Conservation (phyloP, 2,888 invertebrate genomes). For the Coleophora flavipennella region DNA sequence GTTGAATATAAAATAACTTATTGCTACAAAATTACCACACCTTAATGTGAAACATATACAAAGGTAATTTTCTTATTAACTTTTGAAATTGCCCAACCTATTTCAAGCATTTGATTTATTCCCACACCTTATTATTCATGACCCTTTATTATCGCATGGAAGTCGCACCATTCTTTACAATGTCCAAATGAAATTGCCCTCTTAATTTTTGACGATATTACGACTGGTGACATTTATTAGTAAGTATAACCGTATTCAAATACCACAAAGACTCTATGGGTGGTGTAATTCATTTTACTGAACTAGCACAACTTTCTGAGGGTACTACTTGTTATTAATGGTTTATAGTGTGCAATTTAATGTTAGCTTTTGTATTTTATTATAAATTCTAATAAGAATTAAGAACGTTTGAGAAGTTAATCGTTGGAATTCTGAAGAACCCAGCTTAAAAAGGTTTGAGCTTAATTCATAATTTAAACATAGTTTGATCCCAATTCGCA, state of each 20-base stretch:
- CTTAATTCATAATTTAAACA: no score
- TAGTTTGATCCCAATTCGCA: no score
- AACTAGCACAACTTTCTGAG: slow-evolving; percentile 3
- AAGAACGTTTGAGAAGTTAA: background rate
- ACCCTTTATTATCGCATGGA: slow-evolving; percentile 14
- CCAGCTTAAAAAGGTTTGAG: no score
- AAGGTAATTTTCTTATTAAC: background rate
- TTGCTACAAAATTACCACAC: no score
- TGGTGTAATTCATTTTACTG: slow-evolving; percentile 13
- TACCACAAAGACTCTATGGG: slow-evolving; percentile 14
- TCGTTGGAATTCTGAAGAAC: background rate
- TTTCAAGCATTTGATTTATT: slow-evolving; percentile 12
- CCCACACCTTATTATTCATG: slow-evolving; percentile 13
- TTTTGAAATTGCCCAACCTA: background rate
- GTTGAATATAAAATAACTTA: no score
- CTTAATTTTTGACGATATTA: slow-evolving; percentile 21
- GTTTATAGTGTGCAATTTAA: background rate
- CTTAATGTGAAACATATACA: background rate
- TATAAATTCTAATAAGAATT: background rate
- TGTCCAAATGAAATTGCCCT: slow-evolving; percentile 17
- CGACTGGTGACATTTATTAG: slow-evolving; percentile 20
- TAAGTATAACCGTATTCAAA: slow-evolving; percentile 11
- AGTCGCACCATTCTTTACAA: slow-evolving; percentile 11
- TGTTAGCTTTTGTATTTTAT: background rate
- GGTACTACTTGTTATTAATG: slow-evolving; percentile 5